phyloP scores from a whole-genome alignment of 2,113 vertebrate genomes.

The Oryzias curvinotus region DNA sequence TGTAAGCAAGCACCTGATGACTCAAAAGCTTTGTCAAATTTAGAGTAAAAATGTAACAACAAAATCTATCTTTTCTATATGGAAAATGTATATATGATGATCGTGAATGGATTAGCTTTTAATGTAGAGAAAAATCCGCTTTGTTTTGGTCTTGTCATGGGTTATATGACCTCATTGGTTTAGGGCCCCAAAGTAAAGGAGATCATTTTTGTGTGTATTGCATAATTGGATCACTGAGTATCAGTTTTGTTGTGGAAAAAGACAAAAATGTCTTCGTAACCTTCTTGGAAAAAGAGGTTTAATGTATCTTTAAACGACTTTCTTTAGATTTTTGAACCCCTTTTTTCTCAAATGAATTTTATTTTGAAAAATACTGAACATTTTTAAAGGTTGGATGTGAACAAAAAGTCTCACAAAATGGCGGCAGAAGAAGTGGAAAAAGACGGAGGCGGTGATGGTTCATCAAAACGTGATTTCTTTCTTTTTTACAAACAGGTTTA shows the following conservation, averaged over 20 bases:
- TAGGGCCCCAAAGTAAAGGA: slow-evolving; percentile 61
- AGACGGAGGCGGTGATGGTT: neutral
- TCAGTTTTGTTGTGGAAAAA: slow-evolving; percentile 58
- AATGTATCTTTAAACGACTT: too few relatives aligned
- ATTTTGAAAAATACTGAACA: too few relatives aligned
- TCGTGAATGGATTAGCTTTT: neutral
- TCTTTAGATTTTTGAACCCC: too few relatives aligned
- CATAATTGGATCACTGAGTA: slow-evolving; percentile 79
- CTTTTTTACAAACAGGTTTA: slow-evolving; percentile 40
- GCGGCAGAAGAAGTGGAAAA: slow-evolving; percentile 4
- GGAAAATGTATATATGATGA: neutral
- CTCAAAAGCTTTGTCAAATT: slow-evolving; percentile 9
- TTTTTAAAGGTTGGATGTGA: neutral
- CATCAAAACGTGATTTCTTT: slow-evolving; percentile 19
- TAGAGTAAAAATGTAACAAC: neutral
- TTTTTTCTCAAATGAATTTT: too few relatives aligned
- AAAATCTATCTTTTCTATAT: neutral
- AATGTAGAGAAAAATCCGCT: neutral
- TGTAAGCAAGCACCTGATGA: slow-evolving; percentile 62
- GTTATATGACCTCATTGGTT: slow-evolving; percentile 50
- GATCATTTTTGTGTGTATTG: slow-evolving; percentile 67
- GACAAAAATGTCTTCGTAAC: slow-evolving; percentile 55
- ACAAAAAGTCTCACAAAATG: neutral
- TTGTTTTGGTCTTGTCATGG: slow-evolving; percentile 35
- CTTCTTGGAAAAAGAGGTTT: slow-evolving; percentile 11